These are phyloP conservation scores for Catostylus mosaicus DNA, from an alignment of 30 jellyfish, hydroid and myxozoan species.

Conservation along the genomic window DNA sequence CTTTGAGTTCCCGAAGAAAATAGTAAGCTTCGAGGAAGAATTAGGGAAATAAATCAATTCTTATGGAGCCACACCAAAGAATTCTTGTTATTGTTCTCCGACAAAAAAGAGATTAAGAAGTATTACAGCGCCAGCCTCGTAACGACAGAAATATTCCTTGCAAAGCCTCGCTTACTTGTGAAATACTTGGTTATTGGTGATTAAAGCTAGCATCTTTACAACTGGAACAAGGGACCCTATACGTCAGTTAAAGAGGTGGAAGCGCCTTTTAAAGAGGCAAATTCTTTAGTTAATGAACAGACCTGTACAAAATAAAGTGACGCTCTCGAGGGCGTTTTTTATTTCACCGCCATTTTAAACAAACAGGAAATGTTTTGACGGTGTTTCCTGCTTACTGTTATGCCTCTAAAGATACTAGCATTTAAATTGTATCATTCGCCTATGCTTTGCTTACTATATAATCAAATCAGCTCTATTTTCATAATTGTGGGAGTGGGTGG, in stretches of 20 bases:
- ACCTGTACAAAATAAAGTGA: no score
- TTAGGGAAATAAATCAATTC: slow-evolving; percentile 6
- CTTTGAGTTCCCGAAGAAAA: slow-evolving; percentile 2
- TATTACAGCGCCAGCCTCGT: background rate
- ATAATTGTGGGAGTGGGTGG: no score
- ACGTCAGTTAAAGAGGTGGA: no score
- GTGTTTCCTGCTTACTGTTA: no score
- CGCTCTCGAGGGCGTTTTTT: no score
- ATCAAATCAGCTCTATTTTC: no score
- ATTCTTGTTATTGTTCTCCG: background rate
- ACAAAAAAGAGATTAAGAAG: background rate
- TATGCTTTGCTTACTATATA: no score
- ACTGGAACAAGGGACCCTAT: no score
- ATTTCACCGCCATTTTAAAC: background rate
- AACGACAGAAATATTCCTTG: background rate
- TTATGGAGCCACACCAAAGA: slow-evolving; percentile 1
- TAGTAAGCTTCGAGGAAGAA: background rate
- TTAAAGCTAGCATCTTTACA: no score
- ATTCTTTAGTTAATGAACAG: background rate
- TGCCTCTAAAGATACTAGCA: no score
- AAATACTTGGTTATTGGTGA: background rate
- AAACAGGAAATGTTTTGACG: background rate
- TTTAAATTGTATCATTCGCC: no score
- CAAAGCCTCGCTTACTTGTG: background rate
- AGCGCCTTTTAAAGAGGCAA: background rate